Percentiles rank a stretch among this genome's conserved stretches.
Conservation (phyloP, 2,113 vertebrate genomes). For the Plotosus lineatus region DNA sequence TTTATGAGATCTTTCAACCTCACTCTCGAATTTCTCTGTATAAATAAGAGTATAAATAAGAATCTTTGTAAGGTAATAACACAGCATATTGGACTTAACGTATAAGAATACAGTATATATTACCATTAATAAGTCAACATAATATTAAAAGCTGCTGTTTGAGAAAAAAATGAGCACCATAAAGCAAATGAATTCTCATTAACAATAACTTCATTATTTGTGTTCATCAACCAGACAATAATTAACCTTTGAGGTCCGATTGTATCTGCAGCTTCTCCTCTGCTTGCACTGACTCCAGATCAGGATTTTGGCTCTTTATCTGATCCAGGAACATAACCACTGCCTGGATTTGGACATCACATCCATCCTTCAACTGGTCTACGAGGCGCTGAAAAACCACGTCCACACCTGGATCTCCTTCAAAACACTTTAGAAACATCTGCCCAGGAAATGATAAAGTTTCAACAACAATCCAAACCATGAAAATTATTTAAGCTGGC, state of each 20-base stretch:
- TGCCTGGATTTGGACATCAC: constrained; percentile 54
- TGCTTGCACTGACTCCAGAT: constrained; percentile 47
- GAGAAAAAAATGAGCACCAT: too few relatives aligned
- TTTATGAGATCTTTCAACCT: constrained; percentile 51
- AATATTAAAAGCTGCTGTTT: too few relatives aligned
- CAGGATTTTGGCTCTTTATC: constrained; percentile 55
- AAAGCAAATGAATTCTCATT: too few relatives aligned
- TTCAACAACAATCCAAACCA: neutral
- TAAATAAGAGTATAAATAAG: neutral
- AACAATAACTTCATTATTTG: too few relatives aligned
- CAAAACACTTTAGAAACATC: constrained; percentile 65
- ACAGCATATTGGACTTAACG: too few relatives aligned
- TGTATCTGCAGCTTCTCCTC: constrained; percentile 52
- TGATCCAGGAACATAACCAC: constrained; percentile 64
- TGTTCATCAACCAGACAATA: neutral
- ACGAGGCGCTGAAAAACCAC: constrained; percentile 66
- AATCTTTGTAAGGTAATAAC: neutral
- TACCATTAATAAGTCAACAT: too few relatives aligned
- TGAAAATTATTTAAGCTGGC: too few relatives aligned
- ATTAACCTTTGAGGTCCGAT: constrained; percentile 27
- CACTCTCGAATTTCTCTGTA: constrained; percentile 43
- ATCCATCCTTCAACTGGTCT: constrained; percentile 52
- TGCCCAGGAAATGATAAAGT: constrained; percentile 43
- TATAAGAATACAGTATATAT: too few relatives aligned
- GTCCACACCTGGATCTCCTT: constrained; percentile 51